These are phyloP conservation scores for Trypoxylon attenuatum DNA, from an alignment of 2,888 invertebrate genomes.

Conservation along the genomic window DNA sequence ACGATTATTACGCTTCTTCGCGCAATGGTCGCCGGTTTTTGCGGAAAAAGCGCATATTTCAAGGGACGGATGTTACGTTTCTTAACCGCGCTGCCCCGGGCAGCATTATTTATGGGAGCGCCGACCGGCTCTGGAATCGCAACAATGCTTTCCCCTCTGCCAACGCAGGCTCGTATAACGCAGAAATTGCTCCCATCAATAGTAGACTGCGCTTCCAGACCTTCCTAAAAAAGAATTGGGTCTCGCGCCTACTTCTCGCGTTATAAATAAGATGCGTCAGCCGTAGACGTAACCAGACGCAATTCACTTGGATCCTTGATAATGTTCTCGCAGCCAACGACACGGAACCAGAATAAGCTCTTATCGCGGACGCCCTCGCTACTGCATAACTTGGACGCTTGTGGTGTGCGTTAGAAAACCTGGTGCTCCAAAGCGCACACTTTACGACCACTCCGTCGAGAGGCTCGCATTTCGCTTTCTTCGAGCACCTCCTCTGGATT, in stretches of 20 bases:
- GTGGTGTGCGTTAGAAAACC: neutral
- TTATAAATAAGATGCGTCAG: conserved; percentile 28
- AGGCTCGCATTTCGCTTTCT: neutral
- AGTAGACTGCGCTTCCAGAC: neutral
- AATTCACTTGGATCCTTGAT: conserved; percentile 19
- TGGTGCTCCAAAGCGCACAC: neutral
- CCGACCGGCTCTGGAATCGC: conserved; percentile 24
- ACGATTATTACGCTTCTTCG: neutral
- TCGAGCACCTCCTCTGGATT: neutral
- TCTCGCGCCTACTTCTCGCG: conserved; percentile 5
- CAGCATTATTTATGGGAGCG: conserved; percentile 37
- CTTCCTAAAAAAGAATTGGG: conserved; percentile 14
- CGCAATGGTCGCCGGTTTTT: neutral
- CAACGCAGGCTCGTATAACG: conserved; percentile 5
- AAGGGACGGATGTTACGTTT: neutral
- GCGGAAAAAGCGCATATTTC: conserved; percentile 2
- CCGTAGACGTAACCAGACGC: conserved; percentile 22
- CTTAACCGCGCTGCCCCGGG: neutral
- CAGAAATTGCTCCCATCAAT: conserved; percentile 32
- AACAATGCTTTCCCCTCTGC: conserved; percentile 20
- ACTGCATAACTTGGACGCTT: neutral
- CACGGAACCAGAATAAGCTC: conserved; percentile 14
- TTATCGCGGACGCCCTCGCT: conserved; percentile 22
- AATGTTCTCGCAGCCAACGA: conserved; percentile 9
- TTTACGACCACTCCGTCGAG: neutral